Percentiles rank a stretch among this genome's conserved stretches.
phyloP scores from a whole-genome alignment of 2,113 vertebrate species.

The Syngnathus floridae region DNA sequence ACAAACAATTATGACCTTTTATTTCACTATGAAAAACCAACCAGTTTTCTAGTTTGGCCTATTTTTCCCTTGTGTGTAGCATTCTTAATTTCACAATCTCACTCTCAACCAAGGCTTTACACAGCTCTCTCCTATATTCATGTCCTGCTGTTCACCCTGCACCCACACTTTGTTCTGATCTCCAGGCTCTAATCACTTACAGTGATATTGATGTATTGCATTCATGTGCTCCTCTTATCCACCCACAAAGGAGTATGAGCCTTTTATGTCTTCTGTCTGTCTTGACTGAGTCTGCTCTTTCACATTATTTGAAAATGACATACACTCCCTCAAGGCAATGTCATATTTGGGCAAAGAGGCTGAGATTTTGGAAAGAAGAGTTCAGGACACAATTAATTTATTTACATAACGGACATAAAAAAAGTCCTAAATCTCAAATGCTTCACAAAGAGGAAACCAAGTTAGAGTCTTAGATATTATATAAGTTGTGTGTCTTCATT shows the following conservation, averaged over 20 bases:
- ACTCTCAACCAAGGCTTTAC: background rate
- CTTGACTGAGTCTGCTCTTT: slow-evolving; percentile 38
- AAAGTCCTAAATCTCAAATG: background rate
- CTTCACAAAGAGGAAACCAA: background rate
- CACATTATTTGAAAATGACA: slow-evolving; percentile 4
- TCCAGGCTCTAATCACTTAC: slow-evolving; percentile 33
- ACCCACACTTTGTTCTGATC: slow-evolving; percentile 30
- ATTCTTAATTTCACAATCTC: slow-evolving; percentile 2
- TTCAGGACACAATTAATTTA: no score
- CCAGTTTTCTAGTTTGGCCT: background rate
- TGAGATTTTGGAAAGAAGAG: slow-evolving; percentile 5
- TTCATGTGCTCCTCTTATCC: slow-evolving; percentile 29
- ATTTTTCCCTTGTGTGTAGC: background rate
- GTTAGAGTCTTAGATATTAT: background rate
- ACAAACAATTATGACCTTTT: background rate
- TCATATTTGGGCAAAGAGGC: background rate
- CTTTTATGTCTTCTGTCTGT: slow-evolving; percentile 21
- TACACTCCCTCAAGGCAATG: background rate
- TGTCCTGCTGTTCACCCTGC: slow-evolving; percentile 19
- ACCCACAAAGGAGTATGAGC: slow-evolving; percentile 30
- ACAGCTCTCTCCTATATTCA: slow-evolving; percentile 19
- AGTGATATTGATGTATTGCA: slow-evolving; percentile 32
- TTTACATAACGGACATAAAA: no score
- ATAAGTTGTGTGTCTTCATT: background rate
- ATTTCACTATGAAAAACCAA: slow-evolving; percentile 1